phyloP scores from a whole-genome alignment of 2,113 vertebrate genomes.

The Herpailurus yagouaroundi region DNA sequence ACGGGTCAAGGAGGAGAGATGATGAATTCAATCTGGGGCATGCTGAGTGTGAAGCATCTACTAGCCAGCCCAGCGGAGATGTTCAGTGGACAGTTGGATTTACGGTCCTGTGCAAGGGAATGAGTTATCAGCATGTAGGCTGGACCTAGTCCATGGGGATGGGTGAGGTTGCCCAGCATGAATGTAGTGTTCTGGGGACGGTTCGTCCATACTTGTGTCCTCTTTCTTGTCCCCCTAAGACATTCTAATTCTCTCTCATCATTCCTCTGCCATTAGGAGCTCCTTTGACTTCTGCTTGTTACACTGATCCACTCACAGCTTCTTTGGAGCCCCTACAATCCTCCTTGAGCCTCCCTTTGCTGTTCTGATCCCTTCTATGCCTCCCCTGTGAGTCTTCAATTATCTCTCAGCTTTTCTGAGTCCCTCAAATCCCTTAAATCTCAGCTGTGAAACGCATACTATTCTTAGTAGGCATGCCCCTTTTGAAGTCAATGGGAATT shows the following conservation, averaged over 20 bases:
- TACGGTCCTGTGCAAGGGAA: neutral
- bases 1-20: neutral
- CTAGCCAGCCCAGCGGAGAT: neutral
- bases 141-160: neutral
- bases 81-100: neutral
- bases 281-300: conserved; percentile 62
- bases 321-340: conserved; percentile 73
- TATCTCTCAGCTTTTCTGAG: conserved; percentile 79
- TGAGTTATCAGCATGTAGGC: neutral
- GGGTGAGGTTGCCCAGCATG: neutral
- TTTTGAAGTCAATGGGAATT: conserved; percentile 78
- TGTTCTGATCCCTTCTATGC: conserved; percentile 75
- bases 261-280: conserved; percentile 44
- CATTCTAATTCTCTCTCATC: conserved; percentile 73
- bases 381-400: conserved; percentile 79
- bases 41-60: neutral
- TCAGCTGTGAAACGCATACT: conserved; percentile 72
- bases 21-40: neutral
- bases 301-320: conserved; percentile 79
- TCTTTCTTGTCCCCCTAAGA: conserved; percentile 52
- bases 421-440: conserved; percentile 80
- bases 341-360: conserved; percentile 79
- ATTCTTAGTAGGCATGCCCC: conserved; percentile 68
- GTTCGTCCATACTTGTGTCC: neutral
- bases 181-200: neutral